phyloP scores from a whole-genome alignment of 2,888 invertebrate genomes.

The Rhagophthalmus giganteus region DNA sequence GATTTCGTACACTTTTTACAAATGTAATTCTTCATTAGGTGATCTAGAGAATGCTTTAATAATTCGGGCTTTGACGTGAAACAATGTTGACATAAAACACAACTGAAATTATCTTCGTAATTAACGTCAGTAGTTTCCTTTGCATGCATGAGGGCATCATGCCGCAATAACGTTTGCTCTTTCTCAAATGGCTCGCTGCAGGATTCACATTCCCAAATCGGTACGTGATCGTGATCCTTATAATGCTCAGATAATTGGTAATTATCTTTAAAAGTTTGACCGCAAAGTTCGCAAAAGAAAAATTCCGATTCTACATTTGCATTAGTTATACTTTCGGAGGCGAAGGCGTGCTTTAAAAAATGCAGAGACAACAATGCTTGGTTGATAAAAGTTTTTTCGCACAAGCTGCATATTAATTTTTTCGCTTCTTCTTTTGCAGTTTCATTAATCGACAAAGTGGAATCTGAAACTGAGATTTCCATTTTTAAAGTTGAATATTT shows the following conservation, averaged over 20 bases:
- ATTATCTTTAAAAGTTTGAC: slow-evolving; percentile 37
- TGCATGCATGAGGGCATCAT: slow-evolving; percentile 15
- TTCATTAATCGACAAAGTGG: not conserved
- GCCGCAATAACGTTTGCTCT: slow-evolving; percentile 28
- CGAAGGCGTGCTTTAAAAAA: slow-evolving; percentile 35
- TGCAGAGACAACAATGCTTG: slow-evolving; percentile 30
- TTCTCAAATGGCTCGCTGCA: slow-evolving; percentile 33
- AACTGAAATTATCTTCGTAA: slow-evolving; percentile 33
- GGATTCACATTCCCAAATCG: slow-evolving; percentile 24
- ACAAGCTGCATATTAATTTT: slow-evolving; percentile 33
- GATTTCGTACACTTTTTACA: slow-evolving; percentile 34
- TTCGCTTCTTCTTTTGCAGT: slow-evolving; percentile 2
- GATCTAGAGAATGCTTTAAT: slow-evolving; percentile 34
- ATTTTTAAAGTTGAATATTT: no score
- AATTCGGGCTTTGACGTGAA: slow-evolving; percentile 36
- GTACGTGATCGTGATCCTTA: slow-evolving; percentile 14
- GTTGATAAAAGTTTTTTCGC: slow-evolving; percentile 29
- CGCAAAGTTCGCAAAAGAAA: slow-evolving; percentile 37
- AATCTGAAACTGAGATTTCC: slow-evolving; percentile 11
- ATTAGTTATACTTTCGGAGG: slow-evolving; percentile 23
- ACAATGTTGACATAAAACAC: slow-evolving; percentile 40
- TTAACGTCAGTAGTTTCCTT: slow-evolving; percentile 30
- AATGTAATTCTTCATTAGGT: slow-evolving; percentile 33
- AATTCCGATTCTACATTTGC: slow-evolving; percentile 27
- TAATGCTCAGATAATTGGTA: slow-evolving; percentile 35